Evolutionary conservation across 2,797 vertebrate species (phyloP).

Genomic region (Toxotes lorentzi): DNA sequence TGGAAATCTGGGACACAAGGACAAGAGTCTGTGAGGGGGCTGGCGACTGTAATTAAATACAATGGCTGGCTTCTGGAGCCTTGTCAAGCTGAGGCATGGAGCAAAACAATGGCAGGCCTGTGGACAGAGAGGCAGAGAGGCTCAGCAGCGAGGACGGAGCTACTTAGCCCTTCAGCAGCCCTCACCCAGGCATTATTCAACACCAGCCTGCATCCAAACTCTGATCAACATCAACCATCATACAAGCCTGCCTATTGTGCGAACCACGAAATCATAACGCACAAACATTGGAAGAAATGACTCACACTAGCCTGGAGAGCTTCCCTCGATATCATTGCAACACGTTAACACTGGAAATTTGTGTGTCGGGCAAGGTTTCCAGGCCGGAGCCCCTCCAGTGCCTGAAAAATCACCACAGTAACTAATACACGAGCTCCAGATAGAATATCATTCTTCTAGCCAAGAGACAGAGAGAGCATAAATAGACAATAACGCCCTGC

Average conservation of each 20-base stretch:
- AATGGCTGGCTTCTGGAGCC: conserved; percentile 83
- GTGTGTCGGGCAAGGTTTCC: conserved; percentile 52
- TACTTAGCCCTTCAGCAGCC: conserved; percentile 73
- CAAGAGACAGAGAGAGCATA: conserved; percentile 33
- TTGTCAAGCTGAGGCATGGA: conserved; percentile 74
- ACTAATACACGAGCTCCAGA: conserved; percentile 55
- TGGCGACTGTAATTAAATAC: conserved; percentile 86
- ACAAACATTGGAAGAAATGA: conserved; percentile 72
- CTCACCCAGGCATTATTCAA: conserved; percentile 71
- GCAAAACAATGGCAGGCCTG: conserved; percentile 81
- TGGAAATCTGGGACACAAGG: conserved; percentile 85
- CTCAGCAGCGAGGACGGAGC: conserved; percentile 62
- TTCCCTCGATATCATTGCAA: conserved; percentile 56
- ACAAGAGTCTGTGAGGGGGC: conserved; percentile 79
- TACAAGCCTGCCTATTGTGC: conserved; percentile 74
- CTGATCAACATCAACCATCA: conserved; percentile 68
- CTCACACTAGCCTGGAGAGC: conserved; percentile 73
- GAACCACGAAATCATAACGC: conserved; percentile 42
- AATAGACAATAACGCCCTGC: conserved; percentile 31
- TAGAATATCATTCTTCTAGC: conserved; percentile 51
- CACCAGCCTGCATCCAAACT: conserved; percentile 66
- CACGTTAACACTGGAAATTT: conserved; percentile 60
- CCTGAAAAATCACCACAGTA: conserved; percentile 48
- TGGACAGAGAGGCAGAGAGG: conserved; percentile 67
- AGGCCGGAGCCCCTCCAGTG: conserved; percentile 55